These are phyloP conservation scores for Planiliza haematocheilus DNA, from an alignment of 2,113 vertebrate species.

Conservation along the genomic window DNA sequence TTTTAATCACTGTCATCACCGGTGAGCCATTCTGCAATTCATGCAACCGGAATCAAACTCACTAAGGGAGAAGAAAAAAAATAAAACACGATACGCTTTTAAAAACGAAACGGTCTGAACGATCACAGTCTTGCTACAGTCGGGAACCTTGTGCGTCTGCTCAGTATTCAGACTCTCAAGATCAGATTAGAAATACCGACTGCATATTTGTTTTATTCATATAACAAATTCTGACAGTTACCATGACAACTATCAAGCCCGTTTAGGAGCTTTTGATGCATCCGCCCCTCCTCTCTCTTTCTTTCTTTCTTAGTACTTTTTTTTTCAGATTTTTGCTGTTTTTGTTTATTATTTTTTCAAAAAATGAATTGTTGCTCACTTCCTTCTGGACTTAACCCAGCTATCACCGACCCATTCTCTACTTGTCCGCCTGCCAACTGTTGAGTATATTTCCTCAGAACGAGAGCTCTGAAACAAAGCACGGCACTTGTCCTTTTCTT, in stretches of 20 bases:
- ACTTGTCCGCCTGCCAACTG: slow-evolving; percentile 44
- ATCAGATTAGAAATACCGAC: slow-evolving; percentile 75
- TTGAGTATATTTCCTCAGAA: slow-evolving; percentile 18
- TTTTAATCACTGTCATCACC: slow-evolving; percentile 48
- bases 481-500: slow-evolving; percentile 29
- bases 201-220: slow-evolving; percentile 77
- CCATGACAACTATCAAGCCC: slow-evolving; percentile 70
- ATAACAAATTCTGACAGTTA: slow-evolving; percentile 59
- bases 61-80: too few species aligned
- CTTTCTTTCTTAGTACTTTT: not conserved
- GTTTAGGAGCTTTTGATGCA: slow-evolving; percentile 25
- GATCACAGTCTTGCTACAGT: slow-evolving; percentile 14
- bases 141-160: slow-evolving; percentile 47
- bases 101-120: slow-evolving; percentile 5
- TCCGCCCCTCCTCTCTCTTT: not conserved
- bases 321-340: slow-evolving; percentile 1
- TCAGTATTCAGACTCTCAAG: slow-evolving; percentile 59
- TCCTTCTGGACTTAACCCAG: slow-evolving; percentile 24
- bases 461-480: slow-evolving; percentile 32
- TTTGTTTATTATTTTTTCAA: not conserved
- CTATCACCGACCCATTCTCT: slow-evolving; percentile 34
- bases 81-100: too few species aligned
- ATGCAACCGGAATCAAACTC: slow-evolving; percentile 33
- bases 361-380: slow-evolving; percentile 20
- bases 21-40: slow-evolving; percentile 36